These are phyloP conservation scores for Morone saxatilis DNA, from an alignment of 2,113 vertebrate species.

Conservation along the genomic window DNA sequence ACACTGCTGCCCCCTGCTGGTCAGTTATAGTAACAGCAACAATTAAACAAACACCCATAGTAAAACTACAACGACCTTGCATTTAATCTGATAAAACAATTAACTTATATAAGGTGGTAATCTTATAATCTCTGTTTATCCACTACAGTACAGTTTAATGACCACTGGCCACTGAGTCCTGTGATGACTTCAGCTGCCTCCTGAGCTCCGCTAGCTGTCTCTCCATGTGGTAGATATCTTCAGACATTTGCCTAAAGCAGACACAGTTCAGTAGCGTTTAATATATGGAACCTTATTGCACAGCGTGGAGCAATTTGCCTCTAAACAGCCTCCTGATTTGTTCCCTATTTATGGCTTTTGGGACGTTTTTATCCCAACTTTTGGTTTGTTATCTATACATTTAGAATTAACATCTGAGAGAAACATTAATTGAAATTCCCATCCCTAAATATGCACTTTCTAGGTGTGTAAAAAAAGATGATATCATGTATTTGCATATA, in stretches of 20 bases:
- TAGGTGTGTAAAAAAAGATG: background rate
- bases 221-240: conserved; percentile 74
- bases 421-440: background rate
- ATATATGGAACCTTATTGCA: background rate
- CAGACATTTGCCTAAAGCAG: conserved; percentile 63
- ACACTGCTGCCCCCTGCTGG: conserved; percentile 69
- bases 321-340: background rate
- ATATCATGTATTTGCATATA: background rate
- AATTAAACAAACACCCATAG: background rate
- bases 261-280: background rate
- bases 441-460: background rate
- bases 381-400: background rate
- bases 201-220: conserved; percentile 71
- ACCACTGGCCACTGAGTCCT: conserved; percentile 18
- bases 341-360: background rate
- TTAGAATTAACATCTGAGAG: background rate
- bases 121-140: too few species aligned
- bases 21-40: conserved; percentile 31
- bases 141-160: background rate
- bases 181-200: conserved; percentile 53
- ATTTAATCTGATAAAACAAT: background rate
- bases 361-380: too few species aligned
- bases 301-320: background rate
- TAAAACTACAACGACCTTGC: background rate
- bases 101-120: too few species aligned